Base-by-base conservation (phyloP, 2,797 vertebrate genomes). In the Aratinga solstitialis region DNA sequence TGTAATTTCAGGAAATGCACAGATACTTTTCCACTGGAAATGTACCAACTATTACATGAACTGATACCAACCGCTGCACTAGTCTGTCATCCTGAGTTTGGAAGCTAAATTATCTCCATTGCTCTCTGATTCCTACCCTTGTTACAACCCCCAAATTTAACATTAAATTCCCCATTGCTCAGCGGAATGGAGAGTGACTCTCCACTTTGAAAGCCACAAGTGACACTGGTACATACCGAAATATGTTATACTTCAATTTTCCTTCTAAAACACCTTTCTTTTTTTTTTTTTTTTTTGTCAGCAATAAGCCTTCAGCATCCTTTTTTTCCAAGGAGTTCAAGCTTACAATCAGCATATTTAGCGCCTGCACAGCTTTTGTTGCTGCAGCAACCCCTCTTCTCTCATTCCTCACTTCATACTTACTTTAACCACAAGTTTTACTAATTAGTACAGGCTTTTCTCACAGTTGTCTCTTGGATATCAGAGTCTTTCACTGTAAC, bases 361-460 rank as follows among this genome's bases (percentile, higher is more conserved):
- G 40, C 29, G 76, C 80, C 74, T 9, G 36, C 63, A 69, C 74
- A 93, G 80, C 47, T 93, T 94, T 84, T 92, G 74, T 73, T 93
- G 63, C 77, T 95, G 93, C 77, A 89, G 84, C 80, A 94, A 88
- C 34, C 66, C 63, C 26, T 93, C 34, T 61, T 30, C 40, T 53
- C 62, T 84, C 83, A 84, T 78, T 84, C 51, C 8, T 21, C 26
- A 82, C 29, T 67, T 40, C 66, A 40, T 66, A 45, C 43, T 81
- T 88, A 53, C 13, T 90, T 90, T 50, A 90, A 89, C 76, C 54
- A 76, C 67, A 88, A 84, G 51, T 90, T 95, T 77, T 90, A 67
- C 75, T 83, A 80, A 88, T 84, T 73, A 75, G n/a, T 18, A 40
- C n/a, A 89, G 43, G 43, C n/a, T 90, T 82, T 38, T 86, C 59